A percentile compares a stretch with the other conserved stretches of the same genome.
phyloP scores from a whole-genome alignment of 2,113 vertebrate species.

The Prietella phreatophila region DNA sequence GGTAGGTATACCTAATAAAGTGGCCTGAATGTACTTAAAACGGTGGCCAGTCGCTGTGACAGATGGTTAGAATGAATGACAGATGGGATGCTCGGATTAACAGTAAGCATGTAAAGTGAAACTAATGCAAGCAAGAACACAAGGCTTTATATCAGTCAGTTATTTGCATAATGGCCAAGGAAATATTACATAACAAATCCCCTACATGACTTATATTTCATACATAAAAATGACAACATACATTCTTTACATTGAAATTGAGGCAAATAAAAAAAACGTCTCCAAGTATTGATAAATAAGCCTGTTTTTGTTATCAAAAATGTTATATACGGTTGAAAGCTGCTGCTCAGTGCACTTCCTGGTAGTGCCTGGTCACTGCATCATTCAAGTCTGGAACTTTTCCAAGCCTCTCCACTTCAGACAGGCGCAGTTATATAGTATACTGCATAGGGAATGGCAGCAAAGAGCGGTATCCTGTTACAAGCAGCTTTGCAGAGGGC shows the following conservation, averaged over 20 bases:
- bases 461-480: conserved; percentile 50
- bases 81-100: conserved; percentile 48
- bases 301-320: neutral
- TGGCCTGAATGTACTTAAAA: neutral
- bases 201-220: neutral
- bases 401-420: conserved; percentile 47
- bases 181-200: neutral
- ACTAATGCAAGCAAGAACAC: neutral
- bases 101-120: conserved; percentile 24
- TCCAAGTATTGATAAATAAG: neutral
- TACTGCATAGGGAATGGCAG: conserved; percentile 50
- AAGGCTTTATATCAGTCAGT: neutral
- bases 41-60: conserved; percentile 31
- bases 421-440: conserved; percentile 42
- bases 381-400: conserved; percentile 48
- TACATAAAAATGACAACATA: neutral
- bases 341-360: conserved; percentile 62
- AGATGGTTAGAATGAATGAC: conserved; percentile 51
- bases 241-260: conserved; percentile 2
- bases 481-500: conserved; percentile 41
- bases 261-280: neutral
- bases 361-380: conserved; percentile 66
- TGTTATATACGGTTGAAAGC: conserved; percentile 45
- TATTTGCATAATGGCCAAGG: neutral
- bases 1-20: neutral